Evolutionary conservation across 2,797 vertebrate genomes (phyloP).

Genomic region (Pipistrellus kuhlii): DNA sequence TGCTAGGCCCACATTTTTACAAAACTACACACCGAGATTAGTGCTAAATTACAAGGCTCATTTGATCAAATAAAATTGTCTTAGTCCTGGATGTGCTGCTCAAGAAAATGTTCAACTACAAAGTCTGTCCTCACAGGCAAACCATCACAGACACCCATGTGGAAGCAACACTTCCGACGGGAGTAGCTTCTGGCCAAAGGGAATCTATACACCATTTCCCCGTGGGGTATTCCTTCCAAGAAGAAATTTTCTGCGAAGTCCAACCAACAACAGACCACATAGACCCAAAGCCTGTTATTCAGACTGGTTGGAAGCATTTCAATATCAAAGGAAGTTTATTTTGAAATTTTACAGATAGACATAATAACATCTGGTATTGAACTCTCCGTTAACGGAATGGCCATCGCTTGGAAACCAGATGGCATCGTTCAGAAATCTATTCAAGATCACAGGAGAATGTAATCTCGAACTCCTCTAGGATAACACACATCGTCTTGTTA

Average conservation of each 20-base stretch:
- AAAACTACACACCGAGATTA: conserved; percentile 64
- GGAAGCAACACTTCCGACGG: not conserved
- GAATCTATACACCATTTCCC: not conserved
- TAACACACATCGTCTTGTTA: not conserved
- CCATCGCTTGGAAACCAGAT: not conserved
- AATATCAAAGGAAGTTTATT: not conserved
- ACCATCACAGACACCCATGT: not conserved
- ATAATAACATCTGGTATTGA: not conserved
- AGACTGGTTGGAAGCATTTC: not conserved
- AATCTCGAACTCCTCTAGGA: not conserved
- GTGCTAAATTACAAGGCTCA: conserved; percentile 19
- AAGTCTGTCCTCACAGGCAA: not conserved
- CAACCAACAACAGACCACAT: not conserved
- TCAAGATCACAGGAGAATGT: not conserved
- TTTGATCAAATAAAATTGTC: conserved; percentile 27
- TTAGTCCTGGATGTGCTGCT: not conserved
- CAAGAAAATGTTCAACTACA: conserved; percentile 23
- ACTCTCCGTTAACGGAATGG: conserved; percentile 22
- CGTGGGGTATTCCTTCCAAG: not conserved
- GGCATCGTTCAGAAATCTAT: conserved; percentile 34
- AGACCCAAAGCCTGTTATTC: not conserved
- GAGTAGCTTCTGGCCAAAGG: not conserved
- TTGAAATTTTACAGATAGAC: conserved; percentile 17
- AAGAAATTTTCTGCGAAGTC: not conserved
- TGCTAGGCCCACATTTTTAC: conserved; percentile 64